These are phyloP conservation scores for Myotis davidii DNA, from an alignment of 2,113 vertebrate genomes.

Conservation along the genomic window DNA sequence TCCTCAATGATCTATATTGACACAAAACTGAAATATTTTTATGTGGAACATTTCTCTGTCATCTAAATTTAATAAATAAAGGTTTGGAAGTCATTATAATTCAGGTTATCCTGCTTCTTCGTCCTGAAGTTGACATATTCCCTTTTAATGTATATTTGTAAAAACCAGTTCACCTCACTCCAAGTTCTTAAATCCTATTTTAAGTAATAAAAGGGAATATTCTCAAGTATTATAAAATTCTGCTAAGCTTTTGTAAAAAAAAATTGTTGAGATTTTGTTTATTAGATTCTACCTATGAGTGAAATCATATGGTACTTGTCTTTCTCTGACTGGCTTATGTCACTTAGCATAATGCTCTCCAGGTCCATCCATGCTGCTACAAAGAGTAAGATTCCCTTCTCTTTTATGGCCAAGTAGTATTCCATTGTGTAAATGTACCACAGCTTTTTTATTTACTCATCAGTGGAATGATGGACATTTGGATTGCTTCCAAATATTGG, in stretches of 20 bases:
- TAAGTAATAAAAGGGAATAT: constrained; percentile 11
- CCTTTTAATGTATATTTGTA: not conserved
- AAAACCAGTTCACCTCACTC: not conserved
- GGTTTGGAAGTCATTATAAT: not conserved
- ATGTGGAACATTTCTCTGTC: not conserved
- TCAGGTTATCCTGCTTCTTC: not conserved
- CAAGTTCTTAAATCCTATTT: constrained; percentile 5
- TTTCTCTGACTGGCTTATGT: not conserved
- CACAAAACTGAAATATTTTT: not conserved
- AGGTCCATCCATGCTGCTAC: not conserved
- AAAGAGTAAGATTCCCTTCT: not conserved
- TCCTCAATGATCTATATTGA: constrained; percentile 14
- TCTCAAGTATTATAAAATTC: constrained; percentile 39
- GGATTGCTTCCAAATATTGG: not conserved
- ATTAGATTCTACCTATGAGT: not conserved
- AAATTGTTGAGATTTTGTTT: not conserved
- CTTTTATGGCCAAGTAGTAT: not conserved
- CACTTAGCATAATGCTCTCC: not conserved
- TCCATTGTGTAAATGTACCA: not conserved
- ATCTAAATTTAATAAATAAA: constrained; percentile 27
- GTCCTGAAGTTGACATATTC: not conserved
- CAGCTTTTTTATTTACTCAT: not conserved
- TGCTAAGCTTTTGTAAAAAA: constrained; percentile 20
- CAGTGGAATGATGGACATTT: not conserved
- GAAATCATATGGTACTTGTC: not conserved